Base-by-base conservation (phyloP, 2,113 vertebrate species). In the Callaeas wilsoni region DNA sequence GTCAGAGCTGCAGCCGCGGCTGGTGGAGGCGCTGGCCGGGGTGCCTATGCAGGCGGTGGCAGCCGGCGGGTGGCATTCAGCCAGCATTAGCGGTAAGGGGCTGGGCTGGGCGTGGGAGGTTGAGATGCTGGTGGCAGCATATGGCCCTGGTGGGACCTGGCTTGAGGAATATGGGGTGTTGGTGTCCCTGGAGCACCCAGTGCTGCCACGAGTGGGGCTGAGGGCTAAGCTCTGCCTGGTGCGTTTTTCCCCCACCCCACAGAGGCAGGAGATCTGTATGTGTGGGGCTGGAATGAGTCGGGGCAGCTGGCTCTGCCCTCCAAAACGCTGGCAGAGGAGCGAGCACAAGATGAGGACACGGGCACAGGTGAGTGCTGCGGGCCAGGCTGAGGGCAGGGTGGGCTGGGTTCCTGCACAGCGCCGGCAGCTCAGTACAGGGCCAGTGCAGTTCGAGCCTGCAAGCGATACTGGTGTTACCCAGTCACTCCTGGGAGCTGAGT, bases 241-340 rank as follows among this genome's bases (percentile, higher is more conserved):
- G 11, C 0, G 0, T 27, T 68, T 39, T 4, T 35, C 1, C 7
- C 35, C 6, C 29, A 13, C 32, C 9, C n/a, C 10, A 0, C 93
- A 99, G 99, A 98, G 55, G 96, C 96, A 1, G 99, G 99, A 30
- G 99, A 99, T 68, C 89, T 99, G 52, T 99, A 99, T 10, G 14
- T 98, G 74, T 99, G 99, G 99, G 99, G 99, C 93, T 99, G 99
- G 99, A 99, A 99, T 14, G 99, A 99, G 71, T 98, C 98, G 0
- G 99, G 99, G 4, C 99, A 99, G 96, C 98, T 99, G 75, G 99
- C 98, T 20, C 97, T 99, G 91, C 99, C 99, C 52, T 97, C 97
- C 64, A 98, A 92, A 57, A 87, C 94, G 7, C 86, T 98, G 91
- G 96, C 78, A 0, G 97, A 95, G 70, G 84, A 81, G 33, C 64